These are phyloP conservation scores for Elaphurus davidianus DNA, from an alignment of 2,113 vertebrate species.

Conservation along the genomic window DNA sequence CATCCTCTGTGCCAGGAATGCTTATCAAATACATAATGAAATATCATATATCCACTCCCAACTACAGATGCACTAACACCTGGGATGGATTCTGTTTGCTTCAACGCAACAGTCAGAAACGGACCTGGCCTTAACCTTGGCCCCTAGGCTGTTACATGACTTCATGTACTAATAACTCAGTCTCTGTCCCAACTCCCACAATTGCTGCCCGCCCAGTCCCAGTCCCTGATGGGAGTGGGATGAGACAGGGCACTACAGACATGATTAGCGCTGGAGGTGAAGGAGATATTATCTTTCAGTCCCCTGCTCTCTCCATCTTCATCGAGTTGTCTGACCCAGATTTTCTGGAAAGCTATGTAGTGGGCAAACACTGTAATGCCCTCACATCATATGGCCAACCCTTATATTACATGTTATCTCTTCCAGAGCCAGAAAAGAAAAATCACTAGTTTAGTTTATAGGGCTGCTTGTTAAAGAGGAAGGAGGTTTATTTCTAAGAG, in stretches of 20 bases:
- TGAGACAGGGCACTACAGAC: neutral
- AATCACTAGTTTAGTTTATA: neutral
- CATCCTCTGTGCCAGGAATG: neutral
- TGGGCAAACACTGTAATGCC: constrained; percentile 29
- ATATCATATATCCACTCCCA: neutral
- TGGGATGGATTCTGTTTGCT: neutral
- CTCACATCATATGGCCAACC: neutral
- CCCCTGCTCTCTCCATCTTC: neutral
- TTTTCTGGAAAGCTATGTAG: neutral
- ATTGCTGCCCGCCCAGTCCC: neutral
- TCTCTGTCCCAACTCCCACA: neutral
- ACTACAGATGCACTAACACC: neutral
- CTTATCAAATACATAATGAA: neutral
- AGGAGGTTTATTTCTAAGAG: neutral
- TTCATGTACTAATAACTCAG: neutral
- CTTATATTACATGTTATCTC: neutral
- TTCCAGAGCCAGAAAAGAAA: neutral
- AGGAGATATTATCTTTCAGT: neutral
- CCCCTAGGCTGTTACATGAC: neutral
- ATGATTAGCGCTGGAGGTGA: neutral
- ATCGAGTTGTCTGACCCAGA: neutral
- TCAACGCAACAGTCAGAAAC: neutral
- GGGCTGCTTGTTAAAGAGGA: neutral
- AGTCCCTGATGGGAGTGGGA: neutral
- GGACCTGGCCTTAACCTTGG: neutral